Evolutionary conservation across 2,888 invertebrate species (phyloP), one percentile per base, ranked within the genome.

Genomic region (Drepanosiphum platanoidis): DNA sequence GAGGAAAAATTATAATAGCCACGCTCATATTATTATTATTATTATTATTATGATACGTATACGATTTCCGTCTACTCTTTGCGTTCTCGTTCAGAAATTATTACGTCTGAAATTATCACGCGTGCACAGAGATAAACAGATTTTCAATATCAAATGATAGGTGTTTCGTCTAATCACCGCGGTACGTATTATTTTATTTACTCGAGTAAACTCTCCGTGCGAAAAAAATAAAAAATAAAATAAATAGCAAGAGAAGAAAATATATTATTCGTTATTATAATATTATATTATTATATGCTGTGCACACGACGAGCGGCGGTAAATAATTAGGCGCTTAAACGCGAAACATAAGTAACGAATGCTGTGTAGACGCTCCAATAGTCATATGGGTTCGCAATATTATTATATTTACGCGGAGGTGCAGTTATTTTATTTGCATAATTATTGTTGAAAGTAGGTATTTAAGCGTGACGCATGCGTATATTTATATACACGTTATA

Each of bases 101-200:
- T 39, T 34, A 80, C 46, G 61, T 61, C 15, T 74, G 27, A 77
- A 39, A 77, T 58, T 64, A 78, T 77, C 61, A 77, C 30, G 18
- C n/a, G n/a, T n/a, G n/a, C n/a, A 39, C 42, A 42, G 42, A 42
- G 42, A 78, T 66, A 66, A 66, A 78, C 30, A n/a, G 74, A 2
- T 39, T 8, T 75, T 75, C 36, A 8, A 36, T 61, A 61, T 18
- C 39, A 30, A 32, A 34, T 58, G 27, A 39, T 78, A 30, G 27
- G 64, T n/a, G n/a, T 61, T 78, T 18, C 39, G 64, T 13, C 11
- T 27, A 39, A 78, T 22, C 0, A 42, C n/a, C n/a, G n/a, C n/a
- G n/a, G n/a, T n/a, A n/a, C n/a, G n/a, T n/a, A n/a, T 32, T 32
- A 13, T 8, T 11, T 7, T 27, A 75, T 58, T 58, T 36, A 8